Conservation (phyloP, 1,140 invertebrate species). For the Camponotus pennsylvanicus region DNA sequence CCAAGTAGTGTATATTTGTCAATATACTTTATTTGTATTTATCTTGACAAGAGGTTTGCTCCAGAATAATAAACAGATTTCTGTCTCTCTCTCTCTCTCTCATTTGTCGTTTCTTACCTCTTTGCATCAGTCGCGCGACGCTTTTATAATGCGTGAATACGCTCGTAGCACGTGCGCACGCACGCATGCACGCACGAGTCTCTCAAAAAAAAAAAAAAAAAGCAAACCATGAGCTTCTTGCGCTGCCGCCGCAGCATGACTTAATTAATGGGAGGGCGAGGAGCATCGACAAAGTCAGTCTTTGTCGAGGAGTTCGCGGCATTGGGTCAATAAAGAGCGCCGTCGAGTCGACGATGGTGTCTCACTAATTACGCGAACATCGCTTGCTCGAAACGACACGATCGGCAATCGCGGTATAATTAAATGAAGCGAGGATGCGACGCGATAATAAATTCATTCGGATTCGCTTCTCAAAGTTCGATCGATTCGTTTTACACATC, state of each 20-base stretch:
- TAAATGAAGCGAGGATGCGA: conserved; percentile 45
- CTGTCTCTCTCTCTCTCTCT: conserved; percentile 11
- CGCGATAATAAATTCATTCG: conserved; percentile 59
- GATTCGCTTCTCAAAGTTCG: conserved; percentile 21
- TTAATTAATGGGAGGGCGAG: conserved; percentile 70
- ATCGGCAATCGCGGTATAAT: conserved; percentile 58
- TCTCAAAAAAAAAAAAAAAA: too few relatives aligned
- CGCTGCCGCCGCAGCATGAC: conserved; percentile 53
- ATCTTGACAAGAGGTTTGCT: background rate
- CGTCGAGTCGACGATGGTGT: conserved; percentile 50
- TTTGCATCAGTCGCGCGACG: conserved; percentile 49
- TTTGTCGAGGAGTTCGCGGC: conserved; percentile 73
- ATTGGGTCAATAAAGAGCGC: conserved; percentile 75
- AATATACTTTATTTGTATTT: background rate
- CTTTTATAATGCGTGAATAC: conserved; percentile 67
- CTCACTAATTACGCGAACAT: conserved; percentile 63
- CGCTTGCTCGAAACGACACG: conserved; percentile 42
- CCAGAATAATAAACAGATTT: conserved; percentile 18
- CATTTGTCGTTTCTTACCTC: conserved; percentile 33
- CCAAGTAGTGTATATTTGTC: conserved; percentile 5
- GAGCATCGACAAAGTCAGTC: conserved; percentile 67
- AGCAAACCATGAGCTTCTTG: conserved; percentile 58
- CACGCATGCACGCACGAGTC: conserved; percentile 38
- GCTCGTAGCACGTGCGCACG: conserved; percentile 62
- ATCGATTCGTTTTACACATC: conserved; percentile 43